Conservation (phyloP, 1,140 invertebrate species). For the Spodoptera litura region DNA sequence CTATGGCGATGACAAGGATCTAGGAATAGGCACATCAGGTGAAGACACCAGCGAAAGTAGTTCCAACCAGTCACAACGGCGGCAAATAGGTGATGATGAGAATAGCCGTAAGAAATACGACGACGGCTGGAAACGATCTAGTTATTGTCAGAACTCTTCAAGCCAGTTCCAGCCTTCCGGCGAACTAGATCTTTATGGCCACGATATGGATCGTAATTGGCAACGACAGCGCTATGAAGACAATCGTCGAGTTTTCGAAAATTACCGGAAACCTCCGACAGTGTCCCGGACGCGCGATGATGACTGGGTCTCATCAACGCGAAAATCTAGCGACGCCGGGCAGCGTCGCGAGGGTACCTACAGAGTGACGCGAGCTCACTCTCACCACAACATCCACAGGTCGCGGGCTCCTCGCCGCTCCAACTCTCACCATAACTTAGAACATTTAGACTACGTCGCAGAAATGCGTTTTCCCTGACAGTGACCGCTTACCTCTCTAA, state of each 20-base stretch:
- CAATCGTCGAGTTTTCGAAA: constrained; percentile 74
- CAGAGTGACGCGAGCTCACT: constrained; percentile 84
- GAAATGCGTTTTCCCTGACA: constrained; percentile 88
- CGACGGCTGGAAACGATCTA: constrained; percentile 90
- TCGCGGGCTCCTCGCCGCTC: constrained; percentile 77
- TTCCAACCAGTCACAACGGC: constrained; percentile 89
- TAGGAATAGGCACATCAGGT: constrained; percentile 94
- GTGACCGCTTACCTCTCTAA: constrained; percentile 59
- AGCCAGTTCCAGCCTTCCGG: constrained; percentile 88
- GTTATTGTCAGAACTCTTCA: constrained; percentile 83
- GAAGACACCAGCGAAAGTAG: constrained; percentile 92
- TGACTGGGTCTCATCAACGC: constrained; percentile 67
- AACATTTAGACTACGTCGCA: constrained; percentile 87
- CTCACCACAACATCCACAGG: constrained; percentile 83
- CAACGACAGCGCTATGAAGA: constrained; percentile 82
- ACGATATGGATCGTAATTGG: constrained; percentile 85
- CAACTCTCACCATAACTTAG: constrained; percentile 86
- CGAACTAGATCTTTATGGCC: constrained; percentile 87
- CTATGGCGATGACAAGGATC: constrained; percentile 91
- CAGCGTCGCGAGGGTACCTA: constrained; percentile 70
- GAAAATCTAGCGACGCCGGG: constrained; percentile 73
- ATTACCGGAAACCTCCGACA: constrained; percentile 69
- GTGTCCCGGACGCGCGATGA: constrained; percentile 64
- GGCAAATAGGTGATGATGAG: constrained; percentile 87
- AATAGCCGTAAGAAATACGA: constrained; percentile 87